Evolutionary conservation across 2,797 vertebrate species (phyloP).

Genomic region (Graptemys geographica): DNA sequence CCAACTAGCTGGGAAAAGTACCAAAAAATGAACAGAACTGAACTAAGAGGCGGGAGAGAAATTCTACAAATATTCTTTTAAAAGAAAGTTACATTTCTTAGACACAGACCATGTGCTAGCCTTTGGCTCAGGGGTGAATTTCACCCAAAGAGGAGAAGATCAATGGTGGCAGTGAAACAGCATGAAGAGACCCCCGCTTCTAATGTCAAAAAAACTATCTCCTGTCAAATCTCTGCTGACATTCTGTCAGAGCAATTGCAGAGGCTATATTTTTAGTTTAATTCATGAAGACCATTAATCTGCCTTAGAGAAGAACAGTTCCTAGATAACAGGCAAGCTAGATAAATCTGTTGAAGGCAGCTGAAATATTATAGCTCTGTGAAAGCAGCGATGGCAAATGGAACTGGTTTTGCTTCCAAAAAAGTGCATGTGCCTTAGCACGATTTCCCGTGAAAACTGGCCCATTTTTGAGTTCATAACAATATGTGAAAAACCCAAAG

Average conservation of each 20-base stretch:
- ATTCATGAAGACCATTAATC: neutral
- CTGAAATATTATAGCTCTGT: neutral
- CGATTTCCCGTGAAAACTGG: neutral
- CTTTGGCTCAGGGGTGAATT: neutral
- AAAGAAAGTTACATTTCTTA: neutral
- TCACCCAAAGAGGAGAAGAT: neutral
- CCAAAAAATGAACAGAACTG: neutral
- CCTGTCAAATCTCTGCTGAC: neutral
- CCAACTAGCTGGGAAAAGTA: neutral
- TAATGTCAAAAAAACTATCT: neutral
- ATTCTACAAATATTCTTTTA: neutral
- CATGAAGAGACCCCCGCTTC: neutral
- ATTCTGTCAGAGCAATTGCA: constrained; percentile 1
- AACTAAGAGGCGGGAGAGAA: fast-evolving
- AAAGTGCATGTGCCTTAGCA: neutral
- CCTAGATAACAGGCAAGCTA: neutral
- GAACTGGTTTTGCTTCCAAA: neutral
- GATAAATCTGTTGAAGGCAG: neutral
- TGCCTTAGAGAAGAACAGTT: neutral
- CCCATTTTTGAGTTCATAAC: neutral
- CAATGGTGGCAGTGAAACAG: neutral
- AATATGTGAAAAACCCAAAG: neutral
- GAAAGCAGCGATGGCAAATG: neutral
- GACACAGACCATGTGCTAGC: neutral
- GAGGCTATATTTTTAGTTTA: neutral